Conservation (phyloP, 2,888 invertebrate genomes). For the Lasius platythorax region DNA sequence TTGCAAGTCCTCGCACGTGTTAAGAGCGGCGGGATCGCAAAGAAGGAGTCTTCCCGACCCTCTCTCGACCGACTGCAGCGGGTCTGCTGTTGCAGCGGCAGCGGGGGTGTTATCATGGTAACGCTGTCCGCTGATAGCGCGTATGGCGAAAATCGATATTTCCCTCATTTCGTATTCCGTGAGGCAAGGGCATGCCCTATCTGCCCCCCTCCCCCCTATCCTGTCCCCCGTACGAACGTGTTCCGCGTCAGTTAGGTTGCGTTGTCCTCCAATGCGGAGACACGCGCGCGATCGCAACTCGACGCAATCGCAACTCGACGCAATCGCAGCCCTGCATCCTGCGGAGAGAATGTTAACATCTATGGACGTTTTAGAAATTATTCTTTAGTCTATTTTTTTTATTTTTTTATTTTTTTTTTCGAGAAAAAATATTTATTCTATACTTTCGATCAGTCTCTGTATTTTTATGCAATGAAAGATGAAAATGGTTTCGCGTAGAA, state of each 20-base stretch:
- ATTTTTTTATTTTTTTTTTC: too few species aligned
- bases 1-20: constrained; percentile 64
- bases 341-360: background rate
- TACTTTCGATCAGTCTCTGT: background rate
- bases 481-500: background rate
- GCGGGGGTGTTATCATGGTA: constrained; percentile 84
- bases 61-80: constrained; percentile 57
- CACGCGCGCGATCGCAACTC: constrained; percentile 23
- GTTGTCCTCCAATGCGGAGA: background rate
- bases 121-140: constrained; percentile 81
- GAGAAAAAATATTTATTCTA: background rate
- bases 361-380: background rate
- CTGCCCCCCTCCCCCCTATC: constrained; percentile 52
- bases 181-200: constrained; percentile 76
- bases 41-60: constrained; percentile 49
- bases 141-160: constrained; percentile 82
- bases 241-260: constrained; percentile 6
- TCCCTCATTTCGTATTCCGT: constrained; percentile 80
- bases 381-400: background rate
- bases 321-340: background rate
- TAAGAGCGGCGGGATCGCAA: constrained; percentile 58
- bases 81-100: constrained; percentile 41
- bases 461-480: background rate
- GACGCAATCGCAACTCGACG: background rate
- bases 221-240: constrained; percentile 7